Evolutionary conservation across 2,113 vertebrate species (phyloP), one percentile per base, ranked within the genome.

Genomic region (Miniopterus natalensis): DNA sequence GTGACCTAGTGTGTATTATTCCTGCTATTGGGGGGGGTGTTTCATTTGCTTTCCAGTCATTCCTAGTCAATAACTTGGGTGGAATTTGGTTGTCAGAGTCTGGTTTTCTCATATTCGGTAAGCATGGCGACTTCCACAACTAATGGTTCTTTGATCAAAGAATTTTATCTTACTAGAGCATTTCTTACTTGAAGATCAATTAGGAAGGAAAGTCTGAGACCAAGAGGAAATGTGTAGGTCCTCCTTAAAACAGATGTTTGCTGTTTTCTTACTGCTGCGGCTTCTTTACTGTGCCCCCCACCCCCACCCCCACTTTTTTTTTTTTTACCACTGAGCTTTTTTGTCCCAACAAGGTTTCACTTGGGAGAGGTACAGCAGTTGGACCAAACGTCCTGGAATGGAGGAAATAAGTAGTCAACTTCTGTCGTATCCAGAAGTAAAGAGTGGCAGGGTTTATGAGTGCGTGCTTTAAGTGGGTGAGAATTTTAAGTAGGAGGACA

Each of bases 51-150:
- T 92, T 70, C 25, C 45, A 65, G 20, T 68, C 42, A 8, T 71
- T 83, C 13, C 13, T n/a, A 36, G 47, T 86, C 49, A 84, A 7
- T 66, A 78, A 83, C 61, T 86, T 83, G 13, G 21, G 18, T 79
- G 57, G 27, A 86, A 29, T 29, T 83, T 51, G 59, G 36, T 84
- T 27, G n/a, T 71, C n/a, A 61, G 17, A 68, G 40, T 49, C 49
- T 79, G 74, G 45, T 74, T 95, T 92, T 84, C 71, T 88, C 53
- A 20, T 49, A 55, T 73, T 40, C n/a, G 57, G 17, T 53, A 80
- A 74, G 53, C 81, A 78, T 53, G 47, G 31, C 53, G 47, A 55
- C 53, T 55, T 75, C 29, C 85, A 15, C 1, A 9, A 83, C 15
- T 45, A 47, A 17, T 18, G 31, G 25, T 65, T 80, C 20, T 93